phyloP scores from a whole-genome alignment of 92 coral and sea anemone genomes.

The Phenganax marumi region DNA sequence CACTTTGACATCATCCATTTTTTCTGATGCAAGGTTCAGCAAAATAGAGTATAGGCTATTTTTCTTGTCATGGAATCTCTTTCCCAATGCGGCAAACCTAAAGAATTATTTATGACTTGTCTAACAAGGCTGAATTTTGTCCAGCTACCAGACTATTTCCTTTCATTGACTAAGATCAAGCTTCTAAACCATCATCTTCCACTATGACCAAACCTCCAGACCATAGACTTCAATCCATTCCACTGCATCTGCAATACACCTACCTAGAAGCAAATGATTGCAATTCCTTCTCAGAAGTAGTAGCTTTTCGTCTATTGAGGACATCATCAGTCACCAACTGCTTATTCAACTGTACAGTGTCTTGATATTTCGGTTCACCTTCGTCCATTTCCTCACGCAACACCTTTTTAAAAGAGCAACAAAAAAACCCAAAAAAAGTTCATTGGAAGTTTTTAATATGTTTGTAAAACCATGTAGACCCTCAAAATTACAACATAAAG shows the following conservation, averaged over 20 bases:
- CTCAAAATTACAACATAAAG: too few relatives aligned
- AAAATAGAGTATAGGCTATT: not conserved
- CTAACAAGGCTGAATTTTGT: too few relatives aligned
- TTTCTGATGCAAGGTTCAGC: constrained; percentile 12
- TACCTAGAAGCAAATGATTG: constrained; percentile 15
- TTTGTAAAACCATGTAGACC: too few relatives aligned
- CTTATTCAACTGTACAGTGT: constrained; percentile 6
- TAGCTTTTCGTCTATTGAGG: constrained; percentile 10
- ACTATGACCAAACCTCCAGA: too few relatives aligned
- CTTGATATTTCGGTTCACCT: constrained; percentile 7
- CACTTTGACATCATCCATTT: constrained; percentile 21
- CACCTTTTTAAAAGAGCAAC: not conserved
- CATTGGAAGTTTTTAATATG: too few relatives aligned
- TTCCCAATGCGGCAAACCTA: not conserved
- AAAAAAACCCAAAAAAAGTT: too few relatives aligned
- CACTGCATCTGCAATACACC: not conserved
- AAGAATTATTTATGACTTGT: too few relatives aligned
- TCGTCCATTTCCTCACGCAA: constrained; percentile 27
- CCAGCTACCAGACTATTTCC: too few relatives aligned
- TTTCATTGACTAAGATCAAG: too few relatives aligned
- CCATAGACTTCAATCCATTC: too few relatives aligned
- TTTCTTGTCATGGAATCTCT: not conserved
- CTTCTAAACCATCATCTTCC: too few relatives aligned
- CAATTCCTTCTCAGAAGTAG: constrained; percentile 31
- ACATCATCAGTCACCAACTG: constrained; percentile 17